These are phyloP conservation scores for Tethea ocularis DNA, from an alignment of 2,888 invertebrate species.

Conservation along the genomic window DNA sequence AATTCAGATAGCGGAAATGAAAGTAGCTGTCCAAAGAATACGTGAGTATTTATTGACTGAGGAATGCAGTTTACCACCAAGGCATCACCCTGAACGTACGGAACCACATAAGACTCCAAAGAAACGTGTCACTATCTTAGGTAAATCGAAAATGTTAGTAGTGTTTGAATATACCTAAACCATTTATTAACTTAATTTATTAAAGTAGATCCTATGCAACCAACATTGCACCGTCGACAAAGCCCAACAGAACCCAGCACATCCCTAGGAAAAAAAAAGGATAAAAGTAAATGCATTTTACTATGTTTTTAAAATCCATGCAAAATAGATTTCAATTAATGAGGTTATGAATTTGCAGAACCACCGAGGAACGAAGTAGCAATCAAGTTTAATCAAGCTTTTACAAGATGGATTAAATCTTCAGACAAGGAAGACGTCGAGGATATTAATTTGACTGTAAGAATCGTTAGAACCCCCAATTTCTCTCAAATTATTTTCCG, in stretches of 20 bases:
- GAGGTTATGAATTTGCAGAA: slow-evolving; percentile 25
- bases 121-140: slow-evolving; percentile 66
- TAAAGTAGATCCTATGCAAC: background rate
- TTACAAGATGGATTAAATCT: slow-evolving; percentile 78
- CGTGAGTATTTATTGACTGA: slow-evolving; percentile 70
- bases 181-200: background rate
- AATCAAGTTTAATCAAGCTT: slow-evolving; percentile 70
- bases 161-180: background rate
- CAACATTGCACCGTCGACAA: background rate
- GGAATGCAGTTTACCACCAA: slow-evolving; percentile 60
- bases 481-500: background rate
- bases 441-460: slow-evolving; percentile 72
- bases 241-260: slow-evolving; percentile 42
- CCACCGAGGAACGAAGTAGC: slow-evolving; percentile 43
- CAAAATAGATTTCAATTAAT: background rate
- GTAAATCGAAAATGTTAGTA: slow-evolving; percentile 32
- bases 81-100: slow-evolving; percentile 53
- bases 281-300: slow-evolving; percentile 38
- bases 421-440: slow-evolving; percentile 69
- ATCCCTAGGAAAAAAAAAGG: slow-evolving; percentile 44
- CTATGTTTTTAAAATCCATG: background rate
- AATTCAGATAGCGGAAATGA: slow-evolving; percentile 76
- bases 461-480: slow-evolving; percentile 12
- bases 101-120: slow-evolving; percentile 52
- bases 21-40: slow-evolving; percentile 73